Conservation (phyloP, 92 coral and sea anemone species). For the Porites rus region DNA sequence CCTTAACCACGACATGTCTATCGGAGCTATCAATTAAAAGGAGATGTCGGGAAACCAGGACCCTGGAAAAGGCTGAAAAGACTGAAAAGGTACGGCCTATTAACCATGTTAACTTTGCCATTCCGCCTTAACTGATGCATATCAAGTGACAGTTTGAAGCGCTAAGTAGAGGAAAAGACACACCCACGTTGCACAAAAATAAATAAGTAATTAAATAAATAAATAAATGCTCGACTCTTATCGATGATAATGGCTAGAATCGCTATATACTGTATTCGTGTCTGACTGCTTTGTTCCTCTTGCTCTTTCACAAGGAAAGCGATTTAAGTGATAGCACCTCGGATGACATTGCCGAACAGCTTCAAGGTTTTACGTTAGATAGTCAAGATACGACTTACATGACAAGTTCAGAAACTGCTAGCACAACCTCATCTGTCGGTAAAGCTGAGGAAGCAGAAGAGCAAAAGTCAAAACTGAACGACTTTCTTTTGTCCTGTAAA, state of each 20-base stretch:
- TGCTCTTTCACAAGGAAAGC: constrained; percentile 13
- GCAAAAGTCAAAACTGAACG: constrained; percentile 21
- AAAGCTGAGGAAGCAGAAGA: constrained; percentile 10
- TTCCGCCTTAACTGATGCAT: no score
- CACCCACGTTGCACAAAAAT: no score
- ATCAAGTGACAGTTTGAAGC: no score
- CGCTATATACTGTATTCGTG: background rate
- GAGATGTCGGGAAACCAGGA: no score
- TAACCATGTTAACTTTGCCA: no score
- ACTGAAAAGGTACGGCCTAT: no score
- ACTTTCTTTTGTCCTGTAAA: constrained; percentile 11
- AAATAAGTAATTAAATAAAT: no score
- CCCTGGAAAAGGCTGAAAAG: no score
- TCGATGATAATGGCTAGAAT: background rate
- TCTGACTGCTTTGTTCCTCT: background rate
- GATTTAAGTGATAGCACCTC: constrained; percentile 24
- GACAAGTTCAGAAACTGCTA: constrained; percentile 31
- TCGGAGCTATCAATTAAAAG: no score
- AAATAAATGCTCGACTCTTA: background rate
- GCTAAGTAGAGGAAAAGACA: no score
- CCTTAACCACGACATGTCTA: background rate
- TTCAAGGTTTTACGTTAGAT: background rate
- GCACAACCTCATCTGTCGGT: constrained; percentile 31
- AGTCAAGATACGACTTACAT: background rate
- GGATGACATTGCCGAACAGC: constrained; percentile 11